These are phyloP conservation scores for Amblyornis subalaris DNA, from an alignment of 2,113 vertebrate species.

Conservation along the genomic window DNA sequence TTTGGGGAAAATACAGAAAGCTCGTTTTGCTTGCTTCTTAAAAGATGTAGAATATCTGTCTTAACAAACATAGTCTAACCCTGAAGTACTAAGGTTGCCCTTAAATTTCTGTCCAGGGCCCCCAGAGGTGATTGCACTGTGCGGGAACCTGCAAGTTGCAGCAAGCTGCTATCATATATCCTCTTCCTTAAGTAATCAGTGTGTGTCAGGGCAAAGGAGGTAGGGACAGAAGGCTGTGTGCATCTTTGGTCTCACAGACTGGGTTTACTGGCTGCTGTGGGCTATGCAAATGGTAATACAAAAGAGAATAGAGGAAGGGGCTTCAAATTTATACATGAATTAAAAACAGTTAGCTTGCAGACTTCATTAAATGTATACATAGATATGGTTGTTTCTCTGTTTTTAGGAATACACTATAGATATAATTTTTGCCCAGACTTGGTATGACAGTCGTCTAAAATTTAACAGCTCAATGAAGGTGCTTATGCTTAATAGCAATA, in stretches of 20 bases:
- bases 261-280: neutral
- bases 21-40: neutral
- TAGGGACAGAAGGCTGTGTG: neutral
- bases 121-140: neutral
- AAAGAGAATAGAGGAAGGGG: neutral
- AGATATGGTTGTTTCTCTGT: conserved; percentile 15
- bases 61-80: neutral
- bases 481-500: conserved; percentile 96
- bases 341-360: neutral
- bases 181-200: neutral
- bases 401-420: conserved; percentile 96
- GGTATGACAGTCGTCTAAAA: conserved; percentile 94
- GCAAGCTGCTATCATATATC: rapidly evolving
- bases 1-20: neutral
- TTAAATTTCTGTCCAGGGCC: neutral
- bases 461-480: conserved; percentile 96
- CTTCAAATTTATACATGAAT: neutral
- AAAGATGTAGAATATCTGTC: neutral
- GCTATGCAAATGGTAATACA: neutral
- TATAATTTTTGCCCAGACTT: conserved; percentile 98
- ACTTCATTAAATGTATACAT: neutral
- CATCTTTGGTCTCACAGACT: neutral
- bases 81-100: neutral
- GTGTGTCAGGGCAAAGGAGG: neutral
- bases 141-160: rapidly evolving